These are phyloP conservation scores for Archocentrus centrarchus DNA, from an alignment of 2,113 vertebrate species.

Conservation along the genomic window DNA sequence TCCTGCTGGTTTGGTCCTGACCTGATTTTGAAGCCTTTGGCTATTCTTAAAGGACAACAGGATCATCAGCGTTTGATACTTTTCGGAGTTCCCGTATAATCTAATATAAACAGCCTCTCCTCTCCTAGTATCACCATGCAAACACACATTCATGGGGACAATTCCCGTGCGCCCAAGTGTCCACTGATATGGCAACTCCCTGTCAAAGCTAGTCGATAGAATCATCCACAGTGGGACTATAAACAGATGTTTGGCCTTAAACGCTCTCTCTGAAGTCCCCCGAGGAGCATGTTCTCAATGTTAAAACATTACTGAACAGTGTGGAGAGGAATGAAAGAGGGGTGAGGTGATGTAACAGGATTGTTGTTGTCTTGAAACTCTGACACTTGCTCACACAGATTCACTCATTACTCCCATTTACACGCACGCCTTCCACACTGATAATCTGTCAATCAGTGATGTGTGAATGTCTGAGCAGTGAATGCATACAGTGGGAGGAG, in stretches of 20 bases:
- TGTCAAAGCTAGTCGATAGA: neutral
- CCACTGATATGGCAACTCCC: conserved; percentile 14
- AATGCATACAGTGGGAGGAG: neutral
- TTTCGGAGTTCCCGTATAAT: neutral
- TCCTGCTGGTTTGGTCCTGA: neutral
- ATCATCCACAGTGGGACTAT: conserved; percentile 12
- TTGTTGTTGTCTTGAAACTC: neutral
- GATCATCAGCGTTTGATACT: neutral
- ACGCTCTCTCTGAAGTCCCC: neutral
- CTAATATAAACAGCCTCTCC: neutral
- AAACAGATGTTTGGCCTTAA: conserved; percentile 27
- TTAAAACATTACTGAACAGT: neutral
- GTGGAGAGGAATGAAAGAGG: neutral
- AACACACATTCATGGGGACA: neutral
- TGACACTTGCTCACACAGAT: neutral
- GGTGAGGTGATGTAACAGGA: neutral
- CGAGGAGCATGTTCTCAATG: neutral
- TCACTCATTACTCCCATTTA: neutral
- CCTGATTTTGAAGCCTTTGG: neutral
- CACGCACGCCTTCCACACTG: neutral
- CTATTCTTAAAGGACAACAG: neutral
- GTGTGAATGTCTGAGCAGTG: neutral
- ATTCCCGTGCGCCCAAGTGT: neutral
- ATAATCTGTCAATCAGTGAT: neutral
- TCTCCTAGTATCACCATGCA: neutral